Evolutionary conservation across 2,113 vertebrate genomes (phyloP).

Genomic region (Eonycteris spelaea): DNA sequence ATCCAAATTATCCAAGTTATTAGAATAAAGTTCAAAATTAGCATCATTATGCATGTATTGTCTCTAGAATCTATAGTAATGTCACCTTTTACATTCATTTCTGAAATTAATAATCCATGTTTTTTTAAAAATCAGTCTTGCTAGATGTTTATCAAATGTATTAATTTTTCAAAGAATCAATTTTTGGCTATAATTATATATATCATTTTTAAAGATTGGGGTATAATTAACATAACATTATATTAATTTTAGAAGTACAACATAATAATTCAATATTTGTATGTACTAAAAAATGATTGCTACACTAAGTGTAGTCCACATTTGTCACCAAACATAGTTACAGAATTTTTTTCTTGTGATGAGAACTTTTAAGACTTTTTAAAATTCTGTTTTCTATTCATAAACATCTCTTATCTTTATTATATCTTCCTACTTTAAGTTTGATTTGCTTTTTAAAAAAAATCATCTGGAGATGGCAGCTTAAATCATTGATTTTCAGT

Average conservation of each 20-base stretch:
- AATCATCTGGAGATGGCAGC: not conserved
- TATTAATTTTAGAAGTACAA: not conserved
- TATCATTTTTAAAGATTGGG: no score
- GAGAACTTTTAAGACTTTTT: not conserved
- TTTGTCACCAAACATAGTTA: not conserved
- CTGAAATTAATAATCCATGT: not conserved
- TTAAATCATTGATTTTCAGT: not conserved
- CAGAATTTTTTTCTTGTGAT: not conserved
- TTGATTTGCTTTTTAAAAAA: not conserved
- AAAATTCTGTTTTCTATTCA: not conserved
- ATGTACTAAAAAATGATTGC: not conserved
- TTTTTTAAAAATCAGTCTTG: not conserved
- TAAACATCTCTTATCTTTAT: not conserved
- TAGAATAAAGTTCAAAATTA: not conserved
- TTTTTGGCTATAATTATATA: not conserved
- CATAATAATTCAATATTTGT: not conserved
- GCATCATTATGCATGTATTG: not conserved
- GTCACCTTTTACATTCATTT: not conserved
- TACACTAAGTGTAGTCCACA: not conserved
- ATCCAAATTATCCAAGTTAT: not conserved
- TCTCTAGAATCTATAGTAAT: not conserved
- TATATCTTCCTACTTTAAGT: not conserved
- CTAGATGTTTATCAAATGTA: not conserved
- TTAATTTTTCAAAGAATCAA: not conserved
- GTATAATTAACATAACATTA: not conserved